Base-by-base conservation (phyloP, 2,797 vertebrate genomes). In the Heliangelus exortis region DNA sequence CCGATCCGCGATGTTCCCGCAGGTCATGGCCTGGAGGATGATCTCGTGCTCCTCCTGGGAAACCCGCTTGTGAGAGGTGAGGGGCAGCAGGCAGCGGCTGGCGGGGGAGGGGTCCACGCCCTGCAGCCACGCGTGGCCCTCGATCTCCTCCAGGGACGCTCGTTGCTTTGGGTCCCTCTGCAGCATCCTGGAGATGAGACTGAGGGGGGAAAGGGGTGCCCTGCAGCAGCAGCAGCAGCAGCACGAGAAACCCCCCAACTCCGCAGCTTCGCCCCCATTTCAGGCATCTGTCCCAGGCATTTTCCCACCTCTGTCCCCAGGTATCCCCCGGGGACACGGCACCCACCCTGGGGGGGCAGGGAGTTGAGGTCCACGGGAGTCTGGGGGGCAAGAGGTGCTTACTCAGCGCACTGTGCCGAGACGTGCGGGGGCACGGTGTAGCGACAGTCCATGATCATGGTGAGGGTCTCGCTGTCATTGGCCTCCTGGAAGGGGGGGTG, bases 361-460 rank as follows among this genome's bases (percentile, higher is more conserved):
- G 13, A 41, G 13, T 14, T 41, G 39, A 41, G 39, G 54, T 23
- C 15, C 6, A 1, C 5, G 57, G 50, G 75, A 25, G 13, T 13
- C 8, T 6, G 25, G 28, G 2, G 29, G n/a, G 47, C 50, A 8
- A 20, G 20, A 19, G 47, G 39, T 51, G 97, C 98, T 97, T 96
- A 99, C 98, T 98, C 98, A 95, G 98, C 97, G 92, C 98, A 99
- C 94, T 97, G 97, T 4, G 96, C 92, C 48, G 98, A 99, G 89
- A 99, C 96, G 3, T 98, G 98, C 0, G 95, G 76, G 3, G 98
- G 98, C 59, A 98, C 85, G 1, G 97, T 98, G 97, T 99, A 99
- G 97, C 98, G 98, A 91, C 98, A 99, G 97, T 99, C 98, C 98
- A 99, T 98, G 96, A 99, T 99, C 98, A 99, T 99, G 95, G 98